Evolutionary conservation across 2,797 vertebrate species (phyloP), one percentile per base, ranked within the genome.

Genomic region (Percopsis omiscomaycus): DNA sequence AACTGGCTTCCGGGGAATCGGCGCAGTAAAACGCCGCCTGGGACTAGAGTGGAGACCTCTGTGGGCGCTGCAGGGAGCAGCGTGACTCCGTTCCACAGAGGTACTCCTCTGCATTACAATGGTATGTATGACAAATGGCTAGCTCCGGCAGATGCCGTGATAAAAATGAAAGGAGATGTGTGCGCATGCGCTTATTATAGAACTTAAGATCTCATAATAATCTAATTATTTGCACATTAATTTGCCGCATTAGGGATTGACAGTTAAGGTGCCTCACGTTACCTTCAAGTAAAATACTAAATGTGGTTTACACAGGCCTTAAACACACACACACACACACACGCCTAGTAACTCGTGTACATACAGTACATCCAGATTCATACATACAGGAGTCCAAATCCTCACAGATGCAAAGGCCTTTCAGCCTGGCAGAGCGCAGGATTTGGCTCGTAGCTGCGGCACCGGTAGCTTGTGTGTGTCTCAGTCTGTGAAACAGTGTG

Each of bases 61-160:
- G 79, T 75, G 77, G 65, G 77, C 65, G 71, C 78, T 68, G 66
- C 8, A 45, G 70, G 73, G 70, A 81, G 78, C 85, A 37, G 32
- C 71, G 59, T 78, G 81, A 62, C 69, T 79, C 80, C 75, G 84
- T 71, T 86, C 84, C 80, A 79, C 74, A 68, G 86, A 81, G 79
- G 82, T 68, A 46, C 78, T 71, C 75, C 88, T 90, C 75, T 77
- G 91, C 90, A 93, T 92, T 84, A 88, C 89, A 93, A 91, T 91
- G 82, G 88, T 86, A 81, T 63, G 82, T 82, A 80, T 85, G 86
- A 90, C 85, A 90, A 92, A 90, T 62, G 66, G 83, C 82, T 88
- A 81, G 83, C 89, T 91, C 83, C 84, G 88, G 85, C 88, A 78
- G 89, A 91, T 83, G 79, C 84, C 85, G 61, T 78, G 71, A 81